phyloP scores from a whole-genome alignment of 2,113 vertebrate genomes.

The Poeciliopsis retropinna region DNA sequence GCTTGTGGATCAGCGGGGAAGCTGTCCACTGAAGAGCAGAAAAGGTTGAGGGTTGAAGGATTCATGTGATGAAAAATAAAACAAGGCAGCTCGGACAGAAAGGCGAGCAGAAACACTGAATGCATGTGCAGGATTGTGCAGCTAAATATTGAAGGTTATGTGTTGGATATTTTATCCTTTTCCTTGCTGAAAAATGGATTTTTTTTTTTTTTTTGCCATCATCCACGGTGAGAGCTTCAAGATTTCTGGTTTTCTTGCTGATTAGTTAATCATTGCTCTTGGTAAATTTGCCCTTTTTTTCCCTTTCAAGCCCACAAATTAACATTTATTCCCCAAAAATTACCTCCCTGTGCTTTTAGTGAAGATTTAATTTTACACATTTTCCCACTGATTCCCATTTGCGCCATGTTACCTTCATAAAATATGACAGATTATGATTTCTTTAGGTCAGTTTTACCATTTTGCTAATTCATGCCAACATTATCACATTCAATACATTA shows the following conservation, averaged over 20 bases:
- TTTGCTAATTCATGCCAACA: background rate
- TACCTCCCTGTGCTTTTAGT: no score
- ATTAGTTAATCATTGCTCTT: background rate
- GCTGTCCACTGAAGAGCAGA: constrained; percentile 20
- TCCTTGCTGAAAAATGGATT: background rate
- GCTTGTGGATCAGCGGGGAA: constrained; percentile 22
- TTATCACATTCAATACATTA: background rate
- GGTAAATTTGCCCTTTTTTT: background rate
- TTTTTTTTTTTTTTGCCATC: background rate
- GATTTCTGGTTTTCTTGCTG: background rate
- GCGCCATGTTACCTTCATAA: background rate
- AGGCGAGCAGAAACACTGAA: background rate
- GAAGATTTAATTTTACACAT: no score
- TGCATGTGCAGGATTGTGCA: background rate
- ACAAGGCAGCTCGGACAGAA: background rate
- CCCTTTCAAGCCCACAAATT: background rate
- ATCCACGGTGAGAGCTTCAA: background rate
- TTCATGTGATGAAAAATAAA: constrained; percentile 27
- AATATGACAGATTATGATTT: background rate
- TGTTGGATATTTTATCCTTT: background rate
- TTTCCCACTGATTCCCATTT: background rate
- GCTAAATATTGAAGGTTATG: background rate
- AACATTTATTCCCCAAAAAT: background rate
- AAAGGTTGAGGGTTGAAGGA: constrained; percentile 14
- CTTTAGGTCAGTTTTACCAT: background rate